Percentiles rank a stretch among this genome's conserved stretches.
phyloP scores from a whole-genome alignment of 2,888 invertebrate species.

The Abrostola tripartita region DNA sequence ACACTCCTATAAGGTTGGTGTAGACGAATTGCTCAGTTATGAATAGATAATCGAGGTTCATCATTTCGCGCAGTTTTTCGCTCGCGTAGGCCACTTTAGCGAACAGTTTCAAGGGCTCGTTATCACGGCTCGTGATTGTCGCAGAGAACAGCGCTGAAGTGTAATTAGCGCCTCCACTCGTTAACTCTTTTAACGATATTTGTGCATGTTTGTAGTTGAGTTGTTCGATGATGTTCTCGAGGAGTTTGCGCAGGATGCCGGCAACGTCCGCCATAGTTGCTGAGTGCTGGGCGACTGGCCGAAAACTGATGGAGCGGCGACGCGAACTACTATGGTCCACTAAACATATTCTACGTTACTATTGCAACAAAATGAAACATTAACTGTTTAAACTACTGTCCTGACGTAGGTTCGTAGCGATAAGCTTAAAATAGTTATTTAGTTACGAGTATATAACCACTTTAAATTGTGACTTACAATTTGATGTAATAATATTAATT shows the following conservation, averaged over 20 bases:
- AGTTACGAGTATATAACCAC: too few species aligned
- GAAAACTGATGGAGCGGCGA: conserved; percentile 5
- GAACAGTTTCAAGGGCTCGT: conserved; percentile 60
- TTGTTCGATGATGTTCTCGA: conserved; percentile 59
- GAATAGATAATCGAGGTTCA: conserved; percentile 55
- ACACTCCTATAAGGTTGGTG: conserved; percentile 47
- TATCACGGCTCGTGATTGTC: conserved; percentile 47
- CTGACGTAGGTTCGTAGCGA: too few species aligned
- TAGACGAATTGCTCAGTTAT: conserved; percentile 63
- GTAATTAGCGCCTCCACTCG: conserved; percentile 69
- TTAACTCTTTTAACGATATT: conserved; percentile 55
- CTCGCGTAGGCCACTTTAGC: conserved; percentile 67
- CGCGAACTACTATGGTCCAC: not conserved
- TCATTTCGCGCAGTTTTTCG: conserved; percentile 51
- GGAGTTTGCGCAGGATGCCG: conserved; percentile 53
- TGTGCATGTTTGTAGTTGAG: conserved; percentile 46
- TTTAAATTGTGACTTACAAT: too few species aligned
- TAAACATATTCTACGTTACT: too few species aligned
- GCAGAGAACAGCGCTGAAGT: conserved; percentile 64
- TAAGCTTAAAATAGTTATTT: too few species aligned
- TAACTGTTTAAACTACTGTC: too few species aligned
- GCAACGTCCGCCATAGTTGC: conserved; percentile 62
- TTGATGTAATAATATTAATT: too few species aligned
- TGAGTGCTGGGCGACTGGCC: conserved; percentile 49
- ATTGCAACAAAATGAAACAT: too few species aligned